Percentiles rank a stretch among this genome's conserved stretches.
phyloP scores from a whole-genome alignment of 2,888 invertebrate genomes.

The Spilarctia lutea region DNA sequence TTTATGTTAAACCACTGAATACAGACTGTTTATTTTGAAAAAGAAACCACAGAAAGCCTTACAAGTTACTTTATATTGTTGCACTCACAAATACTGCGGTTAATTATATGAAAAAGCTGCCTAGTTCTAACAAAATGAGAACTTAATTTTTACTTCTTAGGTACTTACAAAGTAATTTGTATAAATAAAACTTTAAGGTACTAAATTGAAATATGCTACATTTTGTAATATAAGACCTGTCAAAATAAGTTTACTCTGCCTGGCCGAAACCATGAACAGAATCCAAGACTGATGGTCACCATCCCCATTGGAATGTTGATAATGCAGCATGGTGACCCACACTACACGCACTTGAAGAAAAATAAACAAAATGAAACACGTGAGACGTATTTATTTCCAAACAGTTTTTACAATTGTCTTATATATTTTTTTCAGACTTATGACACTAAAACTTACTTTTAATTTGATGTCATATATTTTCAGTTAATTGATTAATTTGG shows the following conservation, averaged over 20 bases:
- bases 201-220: too few species aligned
- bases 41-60: neutral
- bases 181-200: neutral
- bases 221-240: too few species aligned
- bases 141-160: neutral
- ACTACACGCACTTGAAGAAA: constrained; percentile 27
- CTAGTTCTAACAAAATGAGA: neutral
- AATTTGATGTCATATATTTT: constrained; percentile 30
- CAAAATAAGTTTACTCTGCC: too few species aligned
- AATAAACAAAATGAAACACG: constrained; percentile 67
- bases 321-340: too few species aligned
- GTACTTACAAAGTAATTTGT: neutral
- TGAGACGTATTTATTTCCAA: constrained; percentile 83
- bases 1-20: constrained; percentile 1
- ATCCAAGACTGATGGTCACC: too few species aligned
- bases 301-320: too few species aligned
- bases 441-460: constrained; percentile 30
- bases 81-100: constrained; percentile 4
- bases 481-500: constrained; percentile 33
- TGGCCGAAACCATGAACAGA: too few species aligned
- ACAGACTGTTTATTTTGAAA: neutral
- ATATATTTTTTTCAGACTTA: constrained; percentile 55
- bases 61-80: constrained; percentile 3
- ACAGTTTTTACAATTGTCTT: constrained; percentile 70
- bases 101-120: constrained; percentile 9